phyloP scores from a whole-genome alignment of 2,888 invertebrate genomes.

The Malthinus flaveolus region DNA sequence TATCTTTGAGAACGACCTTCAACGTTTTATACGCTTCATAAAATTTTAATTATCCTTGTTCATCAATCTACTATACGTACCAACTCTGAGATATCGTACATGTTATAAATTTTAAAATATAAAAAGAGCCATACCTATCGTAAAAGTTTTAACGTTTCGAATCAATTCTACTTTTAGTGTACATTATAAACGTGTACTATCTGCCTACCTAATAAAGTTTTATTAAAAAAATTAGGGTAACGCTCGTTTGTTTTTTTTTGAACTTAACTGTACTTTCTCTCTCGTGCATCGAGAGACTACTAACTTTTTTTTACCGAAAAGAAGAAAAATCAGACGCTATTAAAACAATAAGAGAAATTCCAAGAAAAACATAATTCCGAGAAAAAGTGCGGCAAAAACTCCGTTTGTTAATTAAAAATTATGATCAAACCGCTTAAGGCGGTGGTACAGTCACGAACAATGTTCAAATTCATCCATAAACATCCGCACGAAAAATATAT shows the following conservation, averaged over 20 bases:
- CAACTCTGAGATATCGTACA: background rate
- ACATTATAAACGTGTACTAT: background rate
- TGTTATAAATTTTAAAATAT: conserved; percentile 6
- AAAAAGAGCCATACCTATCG: background rate
- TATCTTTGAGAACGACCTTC: conserved; percentile 27
- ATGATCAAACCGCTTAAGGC: conserved; percentile 37
- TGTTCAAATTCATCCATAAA: conserved; percentile 10
- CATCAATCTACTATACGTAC: conserved; percentile 11
- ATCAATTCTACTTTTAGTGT: conserved; percentile 2
- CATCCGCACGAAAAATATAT: conserved; percentile 21
- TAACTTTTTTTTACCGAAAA: background rate
- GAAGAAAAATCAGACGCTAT: conserved; percentile 12
- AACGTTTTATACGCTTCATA: conserved; percentile 28
- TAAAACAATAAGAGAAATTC: conserved; percentile 27
- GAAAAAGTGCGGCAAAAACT: conserved; percentile 33
- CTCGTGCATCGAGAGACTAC: background rate
- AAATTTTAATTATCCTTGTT: conserved; percentile 23
- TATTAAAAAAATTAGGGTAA: background rate
- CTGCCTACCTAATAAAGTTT: background rate
- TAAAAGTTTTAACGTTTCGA: background rate
- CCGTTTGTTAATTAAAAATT: conserved; percentile 38
- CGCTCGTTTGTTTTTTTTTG: no score
- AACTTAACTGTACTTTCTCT: background rate
- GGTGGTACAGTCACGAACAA: conserved; percentile 31
- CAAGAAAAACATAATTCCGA: conserved; percentile 23